A percentile compares a stretch with the other conserved stretches of the same genome.
phyloP scores from a whole-genome alignment of 2,113 vertebrate genomes.

The Myxocyprinus asiaticus region DNA sequence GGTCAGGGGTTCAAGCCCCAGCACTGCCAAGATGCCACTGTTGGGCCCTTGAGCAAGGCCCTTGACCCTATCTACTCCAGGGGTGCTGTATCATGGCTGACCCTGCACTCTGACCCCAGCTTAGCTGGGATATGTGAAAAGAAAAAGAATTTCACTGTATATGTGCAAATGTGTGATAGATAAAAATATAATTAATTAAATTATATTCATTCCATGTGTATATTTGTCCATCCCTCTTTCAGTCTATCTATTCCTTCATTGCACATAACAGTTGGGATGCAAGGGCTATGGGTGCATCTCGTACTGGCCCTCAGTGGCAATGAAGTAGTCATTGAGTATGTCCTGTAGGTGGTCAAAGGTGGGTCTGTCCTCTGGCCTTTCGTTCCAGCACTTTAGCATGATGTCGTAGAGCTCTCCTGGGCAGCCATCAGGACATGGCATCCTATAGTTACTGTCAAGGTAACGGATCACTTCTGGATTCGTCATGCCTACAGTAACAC shows the following conservation, averaged over 20 bases:
- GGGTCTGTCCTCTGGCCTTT: constrained; percentile 82
- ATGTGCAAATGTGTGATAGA: too few species aligned
- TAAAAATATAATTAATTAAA: too few species aligned
- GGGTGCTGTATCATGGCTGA: too few species aligned
- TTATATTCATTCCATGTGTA: background rate
- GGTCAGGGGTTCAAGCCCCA: too few species aligned
- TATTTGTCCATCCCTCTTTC: background rate
- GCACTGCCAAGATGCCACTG: too few species aligned
- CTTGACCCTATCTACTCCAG: too few species aligned
- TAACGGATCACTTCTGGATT: constrained; percentile 91
- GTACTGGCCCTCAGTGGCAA: constrained; percentile 90
- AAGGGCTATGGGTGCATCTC: constrained; percentile 77
- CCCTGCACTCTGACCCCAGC: too few species aligned
- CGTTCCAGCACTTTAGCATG: constrained; percentile 87
- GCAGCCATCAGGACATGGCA: constrained; percentile 86
- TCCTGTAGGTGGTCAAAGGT: constrained; percentile 96
- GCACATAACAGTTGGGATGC: constrained; percentile 4
- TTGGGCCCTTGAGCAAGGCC: too few species aligned
- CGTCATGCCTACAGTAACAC: constrained; percentile 82
- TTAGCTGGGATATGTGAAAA: too few species aligned
- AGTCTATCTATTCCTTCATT: background rate
- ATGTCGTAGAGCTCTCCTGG: constrained; percentile 82
- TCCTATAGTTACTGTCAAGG: constrained; percentile 86
- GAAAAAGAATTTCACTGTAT: too few species aligned
- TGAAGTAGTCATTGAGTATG: constrained; percentile 88